These are phyloP conservation scores for Zeuzera pyrina DNA, from an alignment of 2,888 invertebrate species.

Conservation along the genomic window DNA sequence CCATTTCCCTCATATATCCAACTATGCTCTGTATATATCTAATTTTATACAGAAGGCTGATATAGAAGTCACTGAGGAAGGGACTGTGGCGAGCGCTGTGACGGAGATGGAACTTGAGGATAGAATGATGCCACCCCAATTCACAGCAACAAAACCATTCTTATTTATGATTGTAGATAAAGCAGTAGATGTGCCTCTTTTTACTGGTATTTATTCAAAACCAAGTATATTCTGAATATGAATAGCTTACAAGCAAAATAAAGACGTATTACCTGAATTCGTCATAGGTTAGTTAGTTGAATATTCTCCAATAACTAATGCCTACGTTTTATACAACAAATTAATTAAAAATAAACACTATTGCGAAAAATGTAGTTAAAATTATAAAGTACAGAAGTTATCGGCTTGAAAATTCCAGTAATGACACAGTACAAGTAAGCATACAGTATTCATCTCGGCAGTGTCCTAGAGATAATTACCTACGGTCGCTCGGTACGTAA, in stretches of 20 bases:
- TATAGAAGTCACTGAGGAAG: constrained; percentile 52
- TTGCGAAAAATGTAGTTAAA: no score
- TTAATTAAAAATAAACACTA: no score
- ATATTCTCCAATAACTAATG: no score
- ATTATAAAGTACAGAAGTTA: no score
- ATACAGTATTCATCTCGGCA: no score
- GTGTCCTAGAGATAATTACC: no score
- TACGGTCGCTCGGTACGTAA: no score
- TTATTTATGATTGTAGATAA: constrained; percentile 56
- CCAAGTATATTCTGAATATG: constrained; percentile 31
- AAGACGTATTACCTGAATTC: constrained; percentile 4
- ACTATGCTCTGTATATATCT: constrained; percentile 31
- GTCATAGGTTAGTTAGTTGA: constrained; percentile 30
- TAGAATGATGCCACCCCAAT: constrained; percentile 25
- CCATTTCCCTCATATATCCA: constrained; percentile 36
- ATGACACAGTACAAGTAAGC: no score
- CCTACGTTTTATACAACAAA: no score
- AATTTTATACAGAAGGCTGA: constrained; percentile 53
- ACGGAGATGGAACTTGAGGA: constrained; percentile 26
- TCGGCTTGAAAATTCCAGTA: no score
- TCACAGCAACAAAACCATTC: constrained; percentile 46
- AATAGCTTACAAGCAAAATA: neutral
- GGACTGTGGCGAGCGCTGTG: constrained; percentile 37
- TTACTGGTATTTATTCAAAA: constrained; percentile 53
- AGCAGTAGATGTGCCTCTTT: constrained; percentile 33